These are phyloP conservation scores for Penaeus chinensis DNA, from an alignment of 1,140 invertebrate species.

Conservation along the genomic window DNA sequence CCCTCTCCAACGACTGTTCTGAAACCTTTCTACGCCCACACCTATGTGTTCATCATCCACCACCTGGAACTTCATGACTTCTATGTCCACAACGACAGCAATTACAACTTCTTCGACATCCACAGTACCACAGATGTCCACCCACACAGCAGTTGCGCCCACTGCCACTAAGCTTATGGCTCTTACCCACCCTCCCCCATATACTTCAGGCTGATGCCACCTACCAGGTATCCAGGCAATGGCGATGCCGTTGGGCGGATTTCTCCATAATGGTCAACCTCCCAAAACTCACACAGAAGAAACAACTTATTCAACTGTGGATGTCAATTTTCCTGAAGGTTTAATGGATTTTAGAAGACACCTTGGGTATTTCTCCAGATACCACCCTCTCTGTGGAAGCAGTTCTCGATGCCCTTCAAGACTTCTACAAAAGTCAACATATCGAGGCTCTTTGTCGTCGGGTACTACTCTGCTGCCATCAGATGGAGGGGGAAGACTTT, in stretches of 20 bases:
- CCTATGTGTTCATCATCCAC: too few species aligned
- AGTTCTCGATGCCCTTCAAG: neutral
- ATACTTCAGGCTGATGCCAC: neutral
- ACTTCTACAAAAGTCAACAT: neutral
- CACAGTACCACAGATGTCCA: too few species aligned
- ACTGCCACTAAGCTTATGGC: too few species aligned
- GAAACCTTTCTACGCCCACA: too few species aligned
- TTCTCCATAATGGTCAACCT: neutral
- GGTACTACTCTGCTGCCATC: slow-evolving; percentile 7
- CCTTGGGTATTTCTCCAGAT: neutral
- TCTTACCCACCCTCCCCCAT: neutral
- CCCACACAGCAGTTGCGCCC: too few species aligned
- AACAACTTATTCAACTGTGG: neutral
- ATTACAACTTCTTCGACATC: too few species aligned
- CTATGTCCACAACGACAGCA: too few species aligned
- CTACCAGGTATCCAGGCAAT: slow-evolving; percentile 12
- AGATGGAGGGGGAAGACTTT: slow-evolving; percentile 9
- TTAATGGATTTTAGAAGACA: neutral
- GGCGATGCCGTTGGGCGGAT: slow-evolving; percentile 11
- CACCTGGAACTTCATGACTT: too few species aligned
- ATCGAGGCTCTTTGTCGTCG: neutral
- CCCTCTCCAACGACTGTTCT: too few species aligned
- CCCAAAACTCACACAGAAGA: neutral
- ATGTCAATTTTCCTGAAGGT: neutral
- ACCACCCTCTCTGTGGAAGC: neutral